Conservation (phyloP, 2,113 vertebrate species). For the Nanorana parkeri region DNA sequence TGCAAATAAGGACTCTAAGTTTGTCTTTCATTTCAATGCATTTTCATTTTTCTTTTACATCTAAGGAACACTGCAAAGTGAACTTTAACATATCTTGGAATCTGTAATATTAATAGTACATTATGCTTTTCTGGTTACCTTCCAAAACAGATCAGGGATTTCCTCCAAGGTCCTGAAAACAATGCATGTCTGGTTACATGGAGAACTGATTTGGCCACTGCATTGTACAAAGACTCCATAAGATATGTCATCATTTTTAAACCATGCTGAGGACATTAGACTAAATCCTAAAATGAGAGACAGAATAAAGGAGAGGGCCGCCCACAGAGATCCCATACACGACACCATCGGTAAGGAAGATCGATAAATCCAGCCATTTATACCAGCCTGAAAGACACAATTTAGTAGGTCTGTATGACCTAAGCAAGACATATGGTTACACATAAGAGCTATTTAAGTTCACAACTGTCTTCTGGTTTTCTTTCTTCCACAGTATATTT, state of each 20-base stretch:
- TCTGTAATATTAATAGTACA: background rate
- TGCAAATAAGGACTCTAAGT: no score
- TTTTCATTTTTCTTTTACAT: no score
- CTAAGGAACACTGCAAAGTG: no score
- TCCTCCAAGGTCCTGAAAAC: conserved; percentile 34
- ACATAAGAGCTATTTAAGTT: no score
- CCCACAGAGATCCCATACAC: conserved; percentile 50
- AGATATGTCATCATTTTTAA: conserved; percentile 16
- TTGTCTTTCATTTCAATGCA: no score
- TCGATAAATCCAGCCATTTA: background rate
- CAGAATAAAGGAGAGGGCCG: conserved; percentile 24
- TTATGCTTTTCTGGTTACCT: conserved; percentile 10
- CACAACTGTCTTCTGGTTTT: no score
- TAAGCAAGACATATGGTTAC: no score
- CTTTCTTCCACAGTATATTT: no score
- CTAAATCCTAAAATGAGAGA: conserved; percentile 48
- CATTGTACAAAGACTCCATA: conserved; percentile 49
- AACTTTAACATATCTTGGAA: no score
- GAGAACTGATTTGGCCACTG: conserved; percentile 11
- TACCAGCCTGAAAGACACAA: conserved; percentile 6
- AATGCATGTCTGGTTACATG: conserved; percentile 50
- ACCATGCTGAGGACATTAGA: conserved; percentile 44
- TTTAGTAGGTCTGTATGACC: background rate
- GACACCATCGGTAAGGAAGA: conserved; percentile 27
- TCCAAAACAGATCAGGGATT: conserved; percentile 34